These are phyloP conservation scores for Hyperoplus lanceolatus DNA, from an alignment of 2,797 vertebrate species.

Conservation along the genomic window DNA sequence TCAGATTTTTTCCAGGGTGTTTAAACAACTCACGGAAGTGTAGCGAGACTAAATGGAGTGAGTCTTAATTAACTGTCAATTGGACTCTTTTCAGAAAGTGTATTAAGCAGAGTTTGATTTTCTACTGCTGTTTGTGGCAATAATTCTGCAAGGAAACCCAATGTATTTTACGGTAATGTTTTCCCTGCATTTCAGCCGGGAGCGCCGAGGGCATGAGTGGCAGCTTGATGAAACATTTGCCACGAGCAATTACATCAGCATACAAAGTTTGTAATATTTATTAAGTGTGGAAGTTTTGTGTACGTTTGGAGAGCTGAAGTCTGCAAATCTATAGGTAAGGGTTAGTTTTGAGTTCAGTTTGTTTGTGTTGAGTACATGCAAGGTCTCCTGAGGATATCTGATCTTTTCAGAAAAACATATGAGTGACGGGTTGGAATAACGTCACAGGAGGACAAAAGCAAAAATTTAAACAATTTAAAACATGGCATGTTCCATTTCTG, in stretches of 20 bases:
- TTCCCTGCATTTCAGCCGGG: slow-evolving; percentile 10
- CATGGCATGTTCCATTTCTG: background rate
- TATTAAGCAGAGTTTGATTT: slow-evolving; percentile 3
- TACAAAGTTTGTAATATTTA: slow-evolving; percentile 53
- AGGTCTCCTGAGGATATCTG: slow-evolving; percentile 17
- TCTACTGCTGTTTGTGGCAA: background rate
- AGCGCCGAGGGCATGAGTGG: background rate
- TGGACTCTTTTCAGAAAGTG: background rate
- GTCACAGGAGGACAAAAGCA: slow-evolving; percentile 25
- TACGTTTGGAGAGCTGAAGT: slow-evolving; percentile 4
- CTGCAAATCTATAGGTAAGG: slow-evolving; percentile 17
- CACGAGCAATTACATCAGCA: slow-evolving; percentile 39
- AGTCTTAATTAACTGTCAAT: background rate
- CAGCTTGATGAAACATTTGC: slow-evolving; percentile 18
- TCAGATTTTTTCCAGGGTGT: background rate
- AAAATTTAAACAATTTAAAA: slow-evolving; percentile 12
- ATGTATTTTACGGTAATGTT: slow-evolving; percentile 23
- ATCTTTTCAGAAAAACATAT: slow-evolving; percentile 12
- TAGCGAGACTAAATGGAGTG: background rate
- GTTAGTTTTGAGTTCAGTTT: background rate
- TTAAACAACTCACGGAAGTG: background rate
- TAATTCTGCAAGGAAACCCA: slow-evolving; percentile 15
- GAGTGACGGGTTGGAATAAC: slow-evolving; percentile 15
- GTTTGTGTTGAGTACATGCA: background rate
- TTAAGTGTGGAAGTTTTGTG: slow-evolving; percentile 29